These are phyloP conservation scores for Excalfactoria chinensis DNA, from an alignment of 2,113 vertebrate species.

Conservation along the genomic window DNA sequence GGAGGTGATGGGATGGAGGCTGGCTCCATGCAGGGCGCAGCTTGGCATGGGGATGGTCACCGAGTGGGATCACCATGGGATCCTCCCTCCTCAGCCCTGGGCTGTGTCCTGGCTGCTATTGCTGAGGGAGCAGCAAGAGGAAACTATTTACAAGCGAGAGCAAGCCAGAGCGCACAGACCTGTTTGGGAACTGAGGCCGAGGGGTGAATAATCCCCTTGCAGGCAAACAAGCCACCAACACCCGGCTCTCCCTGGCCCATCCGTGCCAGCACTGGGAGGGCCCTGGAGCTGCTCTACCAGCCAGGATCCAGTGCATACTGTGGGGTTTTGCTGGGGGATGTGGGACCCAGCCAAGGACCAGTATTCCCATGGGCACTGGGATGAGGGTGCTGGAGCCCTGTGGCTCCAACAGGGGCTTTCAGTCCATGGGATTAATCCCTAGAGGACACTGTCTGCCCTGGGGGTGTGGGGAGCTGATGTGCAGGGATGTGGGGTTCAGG, in stretches of 20 bases:
- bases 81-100: neutral
- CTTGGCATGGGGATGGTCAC: neutral
- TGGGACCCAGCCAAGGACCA: neutral
- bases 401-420: neutral
- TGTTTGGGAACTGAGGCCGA: conserved; percentile 22
- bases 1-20: neutral
- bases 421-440: neutral
- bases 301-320: accelerated
- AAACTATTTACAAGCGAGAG: conserved; percentile 28
- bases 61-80: accelerated
- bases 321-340: neutral
- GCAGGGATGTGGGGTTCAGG: neutral
- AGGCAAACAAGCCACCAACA: neutral
- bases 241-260: neutral
- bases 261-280: neutral
- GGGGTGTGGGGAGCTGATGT: accelerated
- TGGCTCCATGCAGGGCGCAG: accelerated
- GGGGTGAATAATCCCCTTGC: conserved; percentile 43
- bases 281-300: neutral
- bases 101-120: neutral
- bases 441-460: neutral
- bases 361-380: neutral
- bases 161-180: conserved; percentile 52
- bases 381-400: neutral
- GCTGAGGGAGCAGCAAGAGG: neutral